phyloP scores from a whole-genome alignment of 2,888 invertebrate genomes.

The Cordylochernes scorpioides region DNA sequence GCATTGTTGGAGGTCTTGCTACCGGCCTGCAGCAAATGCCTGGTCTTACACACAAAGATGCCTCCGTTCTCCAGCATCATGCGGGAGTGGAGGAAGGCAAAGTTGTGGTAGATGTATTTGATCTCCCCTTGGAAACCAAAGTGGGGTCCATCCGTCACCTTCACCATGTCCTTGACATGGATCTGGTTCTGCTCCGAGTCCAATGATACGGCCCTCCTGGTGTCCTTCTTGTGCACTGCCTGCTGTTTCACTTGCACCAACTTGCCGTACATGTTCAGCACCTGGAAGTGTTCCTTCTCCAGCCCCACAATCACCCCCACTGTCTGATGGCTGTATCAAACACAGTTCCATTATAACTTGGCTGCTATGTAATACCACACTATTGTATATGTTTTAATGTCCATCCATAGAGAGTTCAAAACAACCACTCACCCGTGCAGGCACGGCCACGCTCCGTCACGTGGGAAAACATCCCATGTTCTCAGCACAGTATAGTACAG shows the following conservation, averaged over 20 bases:
- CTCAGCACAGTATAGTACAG: too few relatives aligned
- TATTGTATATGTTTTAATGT: too few relatives aligned
- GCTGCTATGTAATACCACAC: too few relatives aligned
- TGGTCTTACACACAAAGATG: slow-evolving; percentile 85
- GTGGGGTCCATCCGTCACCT: slow-evolving; percentile 88
- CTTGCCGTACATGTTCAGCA: slow-evolving; percentile 88
- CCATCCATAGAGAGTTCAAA: too few relatives aligned
- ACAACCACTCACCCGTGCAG: too few relatives aligned
- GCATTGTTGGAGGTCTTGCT: too few relatives aligned
- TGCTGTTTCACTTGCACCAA: slow-evolving; percentile 73
- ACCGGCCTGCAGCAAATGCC: slow-evolving; percentile 57
- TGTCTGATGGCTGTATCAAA: slow-evolving; percentile 43
- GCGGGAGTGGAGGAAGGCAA: slow-evolving; percentile 77
- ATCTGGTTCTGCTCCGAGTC: slow-evolving; percentile 85
- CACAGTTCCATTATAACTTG: too few relatives aligned
- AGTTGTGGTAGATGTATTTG: slow-evolving; percentile 79
- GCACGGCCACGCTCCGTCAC: too few relatives aligned
- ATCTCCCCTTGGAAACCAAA: slow-evolving; percentile 85
- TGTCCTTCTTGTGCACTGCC: slow-evolving; percentile 69
- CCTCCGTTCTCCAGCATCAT: slow-evolving; percentile 94
- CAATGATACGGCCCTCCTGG: slow-evolving; percentile 62
- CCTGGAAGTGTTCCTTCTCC: slow-evolving; percentile 88
- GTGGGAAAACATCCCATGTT: too few relatives aligned
- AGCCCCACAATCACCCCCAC: slow-evolving; percentile 91
- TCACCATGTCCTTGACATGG: slow-evolving; percentile 78